These are phyloP conservation scores for Cyanistes caeruleus DNA, from an alignment of 2,113 vertebrate genomes.

Conservation along the genomic window DNA sequence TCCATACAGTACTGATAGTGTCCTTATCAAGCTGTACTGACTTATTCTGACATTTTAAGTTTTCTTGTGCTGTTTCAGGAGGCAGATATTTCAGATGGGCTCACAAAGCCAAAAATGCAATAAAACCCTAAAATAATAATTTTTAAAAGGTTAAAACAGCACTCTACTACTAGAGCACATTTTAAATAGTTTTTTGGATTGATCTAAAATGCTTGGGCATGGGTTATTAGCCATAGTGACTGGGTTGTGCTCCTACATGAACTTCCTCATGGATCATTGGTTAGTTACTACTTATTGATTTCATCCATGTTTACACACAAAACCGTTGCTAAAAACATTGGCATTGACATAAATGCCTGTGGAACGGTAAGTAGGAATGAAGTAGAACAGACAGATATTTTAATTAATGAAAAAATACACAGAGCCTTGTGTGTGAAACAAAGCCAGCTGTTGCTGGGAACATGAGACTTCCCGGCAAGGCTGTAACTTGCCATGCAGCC, in stretches of 20 bases:
- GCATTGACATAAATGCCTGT: not conserved
- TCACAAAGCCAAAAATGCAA: not conserved
- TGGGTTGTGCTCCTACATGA: not conserved
- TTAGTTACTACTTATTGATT: not conserved
- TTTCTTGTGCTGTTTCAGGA: not conserved
- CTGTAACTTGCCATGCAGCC: not conserved
- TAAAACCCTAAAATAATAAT: not conserved
- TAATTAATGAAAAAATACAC: not conserved
- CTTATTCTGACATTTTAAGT: not conserved
- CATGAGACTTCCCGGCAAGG: fast-evolving
- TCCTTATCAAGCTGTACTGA: not conserved
- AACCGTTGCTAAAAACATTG: not conserved
- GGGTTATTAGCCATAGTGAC: not conserved
- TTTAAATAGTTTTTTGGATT: not conserved
- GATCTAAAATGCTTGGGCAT: not conserved
- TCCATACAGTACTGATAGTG: not conserved
- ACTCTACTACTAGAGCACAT: not conserved
- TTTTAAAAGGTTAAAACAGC: not conserved
- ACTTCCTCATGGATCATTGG: not conserved
- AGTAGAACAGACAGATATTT: not conserved
- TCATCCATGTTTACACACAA: not conserved
- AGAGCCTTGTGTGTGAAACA: not conserved
- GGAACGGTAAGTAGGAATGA: not conserved
- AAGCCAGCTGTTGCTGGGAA: not conserved
- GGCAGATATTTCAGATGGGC: not conserved